These are phyloP conservation scores for Drosophila gunungcola DNA, from an alignment of 1,140 invertebrate genomes.

Conservation along the genomic window DNA sequence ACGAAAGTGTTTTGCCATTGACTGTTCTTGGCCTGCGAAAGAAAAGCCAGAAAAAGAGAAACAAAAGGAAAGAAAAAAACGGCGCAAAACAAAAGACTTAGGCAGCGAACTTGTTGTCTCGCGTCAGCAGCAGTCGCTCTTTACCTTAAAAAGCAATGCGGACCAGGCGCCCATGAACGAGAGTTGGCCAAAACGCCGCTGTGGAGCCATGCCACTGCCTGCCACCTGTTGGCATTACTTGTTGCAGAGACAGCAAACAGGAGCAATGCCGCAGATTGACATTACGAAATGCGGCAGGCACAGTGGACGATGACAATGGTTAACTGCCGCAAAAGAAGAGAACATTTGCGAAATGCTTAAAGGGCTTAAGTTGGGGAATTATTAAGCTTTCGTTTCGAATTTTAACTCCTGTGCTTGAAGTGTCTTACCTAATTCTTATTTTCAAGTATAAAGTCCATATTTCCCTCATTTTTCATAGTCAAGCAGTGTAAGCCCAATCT, in stretches of 20 bases:
- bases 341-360: neutral
- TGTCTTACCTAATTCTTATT: no score
- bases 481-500: slow-evolving; percentile 8
- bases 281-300: slow-evolving; percentile 42
- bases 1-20: slow-evolving; percentile 71
- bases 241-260: slow-evolving; percentile 18
- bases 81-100: slow-evolving; percentile 70
- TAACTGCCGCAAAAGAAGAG: neutral
- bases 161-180: slow-evolving; percentile 71
- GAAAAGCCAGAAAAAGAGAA: slow-evolving; percentile 28
- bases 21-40: slow-evolving; percentile 53
- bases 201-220: slow-evolving; percentile 6
- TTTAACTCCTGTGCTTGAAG: no score
- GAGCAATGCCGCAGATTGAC: slow-evolving; percentile 43
- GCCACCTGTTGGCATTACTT: slow-evolving; percentile 31
- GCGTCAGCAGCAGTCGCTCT: slow-evolving; percentile 48
- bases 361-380: no score
- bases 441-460: no score
- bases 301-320: slow-evolving; percentile 11
- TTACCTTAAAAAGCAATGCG: slow-evolving; percentile 76
- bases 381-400: no score
- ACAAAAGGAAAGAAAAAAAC: neutral
- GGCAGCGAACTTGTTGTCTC: slow-evolving; percentile 65
- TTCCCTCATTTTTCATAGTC: slow-evolving; percentile 11
- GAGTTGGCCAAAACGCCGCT: slow-evolving; percentile 12